Conservation (phyloP, 2,888 invertebrate genomes). For the Sinelater perroti region DNA sequence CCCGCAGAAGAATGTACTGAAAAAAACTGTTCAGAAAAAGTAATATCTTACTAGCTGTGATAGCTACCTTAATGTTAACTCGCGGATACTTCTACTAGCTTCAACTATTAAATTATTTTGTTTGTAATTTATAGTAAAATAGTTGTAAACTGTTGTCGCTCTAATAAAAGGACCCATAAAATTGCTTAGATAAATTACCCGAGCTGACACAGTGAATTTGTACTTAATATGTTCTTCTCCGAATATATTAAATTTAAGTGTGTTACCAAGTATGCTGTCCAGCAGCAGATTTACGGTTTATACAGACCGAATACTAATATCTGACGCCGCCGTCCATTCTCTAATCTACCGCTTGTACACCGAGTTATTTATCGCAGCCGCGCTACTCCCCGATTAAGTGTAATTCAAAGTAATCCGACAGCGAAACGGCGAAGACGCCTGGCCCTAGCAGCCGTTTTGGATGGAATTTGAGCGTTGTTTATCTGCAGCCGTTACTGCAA, state of each 20-base stretch:
- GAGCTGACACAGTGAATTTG: constrained; percentile 43
- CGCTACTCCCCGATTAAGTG: constrained; percentile 19
- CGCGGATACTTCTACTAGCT: too few species aligned
- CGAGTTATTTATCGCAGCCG: constrained; percentile 17
- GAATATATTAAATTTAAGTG: constrained; percentile 47
- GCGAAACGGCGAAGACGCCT: neutral
- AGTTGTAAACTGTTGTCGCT: too few species aligned
- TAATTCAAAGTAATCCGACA: constrained; percentile 4
- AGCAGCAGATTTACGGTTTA: constrained; percentile 42
- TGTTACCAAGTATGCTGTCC: constrained; percentile 44
- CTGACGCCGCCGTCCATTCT: constrained; percentile 19
- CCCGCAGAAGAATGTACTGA: too few species aligned
- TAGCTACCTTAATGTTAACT: too few species aligned
- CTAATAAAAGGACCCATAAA: constrained; percentile 23
- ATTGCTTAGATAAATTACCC: constrained; percentile 28
- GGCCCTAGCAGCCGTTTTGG: constrained; percentile 7
- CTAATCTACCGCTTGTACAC: constrained; percentile 24
- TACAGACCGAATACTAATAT: constrained; percentile 43
- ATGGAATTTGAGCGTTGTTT: constrained; percentile 23
- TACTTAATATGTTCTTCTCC: constrained; percentile 44
- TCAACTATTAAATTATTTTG: too few species aligned
- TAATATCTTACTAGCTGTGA: too few species aligned
- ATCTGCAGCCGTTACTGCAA: constrained; percentile 27
- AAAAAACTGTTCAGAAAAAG: too few species aligned
- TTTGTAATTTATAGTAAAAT: too few species aligned